Conservation (phyloP, 2,888 invertebrate species). For the Yponomeuta malinellus region DNA sequence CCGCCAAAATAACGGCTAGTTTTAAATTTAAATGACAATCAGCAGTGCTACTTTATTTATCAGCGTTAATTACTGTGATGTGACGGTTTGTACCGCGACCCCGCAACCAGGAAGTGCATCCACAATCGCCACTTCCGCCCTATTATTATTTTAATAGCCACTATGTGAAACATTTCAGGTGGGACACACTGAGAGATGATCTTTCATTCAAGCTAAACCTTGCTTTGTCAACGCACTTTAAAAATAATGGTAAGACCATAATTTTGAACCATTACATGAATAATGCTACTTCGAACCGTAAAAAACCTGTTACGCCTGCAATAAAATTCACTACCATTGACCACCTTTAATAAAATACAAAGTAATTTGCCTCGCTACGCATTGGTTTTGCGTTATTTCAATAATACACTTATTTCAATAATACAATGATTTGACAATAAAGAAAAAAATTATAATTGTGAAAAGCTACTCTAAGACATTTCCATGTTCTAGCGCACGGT, state of each 20-base stretch:
- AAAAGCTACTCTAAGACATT: too few relatives aligned
- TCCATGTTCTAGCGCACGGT: too few relatives aligned
- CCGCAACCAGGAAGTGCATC: conserved; percentile 10
- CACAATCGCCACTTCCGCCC: conserved; percentile 9
- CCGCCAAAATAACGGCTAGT: background rate
- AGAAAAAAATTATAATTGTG: too few relatives aligned
- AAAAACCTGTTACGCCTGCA: background rate
- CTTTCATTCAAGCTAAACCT: too few relatives aligned
- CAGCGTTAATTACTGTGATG: conserved; percentile 3
- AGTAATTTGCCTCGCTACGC: too few relatives aligned
- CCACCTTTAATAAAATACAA: too few relatives aligned
- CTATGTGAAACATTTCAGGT: background rate
- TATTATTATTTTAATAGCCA: conserved; percentile 4
- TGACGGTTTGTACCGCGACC: background rate
- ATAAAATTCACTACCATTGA: background rate
- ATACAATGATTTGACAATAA: too few relatives aligned
- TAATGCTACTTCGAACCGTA: too few relatives aligned
- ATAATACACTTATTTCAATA: too few relatives aligned
- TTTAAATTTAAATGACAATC: background rate
- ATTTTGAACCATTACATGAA: too few relatives aligned
- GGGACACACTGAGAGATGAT: background rate
- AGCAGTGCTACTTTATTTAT: background rate
- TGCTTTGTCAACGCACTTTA: background rate
- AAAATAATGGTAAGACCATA: too few relatives aligned
- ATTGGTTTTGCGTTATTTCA: too few relatives aligned